Percentiles rank a stretch among this genome's conserved stretches.
phyloP scores from a whole-genome alignment of 2,888 invertebrate species.

The Rhopalosiphum nymphaeae region DNA sequence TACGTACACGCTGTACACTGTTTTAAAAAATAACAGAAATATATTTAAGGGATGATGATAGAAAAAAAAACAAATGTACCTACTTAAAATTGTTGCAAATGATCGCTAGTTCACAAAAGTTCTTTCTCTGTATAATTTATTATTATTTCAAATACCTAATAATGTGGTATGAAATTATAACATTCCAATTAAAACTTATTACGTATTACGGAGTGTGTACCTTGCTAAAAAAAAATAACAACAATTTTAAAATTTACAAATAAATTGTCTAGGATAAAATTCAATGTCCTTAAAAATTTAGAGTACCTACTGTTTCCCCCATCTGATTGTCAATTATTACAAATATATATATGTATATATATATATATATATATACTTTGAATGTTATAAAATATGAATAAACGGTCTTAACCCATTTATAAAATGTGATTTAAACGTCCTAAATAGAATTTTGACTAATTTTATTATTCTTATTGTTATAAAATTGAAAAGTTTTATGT shows the following conservation, averaged over 20 bases:
- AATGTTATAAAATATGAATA: slow-evolving; percentile 31
- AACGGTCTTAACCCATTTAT: slow-evolving; percentile 36
- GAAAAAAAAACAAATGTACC: neutral
- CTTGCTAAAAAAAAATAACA: neutral
- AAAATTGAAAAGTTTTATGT: slow-evolving; percentile 53
- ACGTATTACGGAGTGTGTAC: neutral
- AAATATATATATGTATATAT: neutral
- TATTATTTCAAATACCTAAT: neutral
- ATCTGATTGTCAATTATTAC: slow-evolving; percentile 56
- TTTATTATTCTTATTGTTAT: slow-evolving; percentile 60
- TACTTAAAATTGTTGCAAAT: neutral
- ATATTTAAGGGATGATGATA: neutral
- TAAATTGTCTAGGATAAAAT: neutral
- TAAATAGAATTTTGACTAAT: slow-evolving; percentile 59
- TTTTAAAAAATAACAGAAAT: neutral
- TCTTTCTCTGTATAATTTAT: neutral
- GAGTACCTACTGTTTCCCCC: slow-evolving; percentile 11
- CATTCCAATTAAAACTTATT: neutral
- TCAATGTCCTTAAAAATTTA: neutral
- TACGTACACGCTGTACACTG: neutral
- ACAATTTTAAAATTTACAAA: neutral
- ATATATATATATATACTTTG: neutral
- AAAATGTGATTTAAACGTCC: slow-evolving; percentile 63
- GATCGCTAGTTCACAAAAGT: neutral
- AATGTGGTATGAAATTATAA: neutral